A percentile compares a stretch with the other conserved stretches of the same genome.
Conservation (phyloP, 53 echinoderm and acorn worm genomes). For the Glandiceps talaboti region DNA sequence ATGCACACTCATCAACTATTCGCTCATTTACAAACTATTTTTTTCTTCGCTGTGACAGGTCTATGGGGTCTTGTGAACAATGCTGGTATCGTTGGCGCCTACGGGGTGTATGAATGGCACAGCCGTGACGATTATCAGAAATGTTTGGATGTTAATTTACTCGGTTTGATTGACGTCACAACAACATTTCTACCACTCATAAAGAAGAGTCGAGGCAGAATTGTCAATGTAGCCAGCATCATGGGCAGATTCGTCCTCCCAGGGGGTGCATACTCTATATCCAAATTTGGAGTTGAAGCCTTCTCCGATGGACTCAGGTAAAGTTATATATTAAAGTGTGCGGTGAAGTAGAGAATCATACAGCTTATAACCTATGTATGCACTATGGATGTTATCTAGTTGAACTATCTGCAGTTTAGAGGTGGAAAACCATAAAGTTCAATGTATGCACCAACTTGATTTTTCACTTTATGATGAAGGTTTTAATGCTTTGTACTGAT, state of each 20-base stretch:
- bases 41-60: conserved; percentile 3
- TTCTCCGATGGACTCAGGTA: conserved; percentile 46
- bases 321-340: no score
- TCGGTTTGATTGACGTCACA: conserved; percentile 61
- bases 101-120: conserved; percentile 1
- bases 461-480: no score
- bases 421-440: no score
- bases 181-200: conserved; percentile 69
- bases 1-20: no score
- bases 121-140: conserved; percentile 1
- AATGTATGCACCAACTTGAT: no score
- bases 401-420: no score
- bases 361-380: no score
- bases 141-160: conserved; percentile 61
- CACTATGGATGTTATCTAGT: no score
- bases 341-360: no score
- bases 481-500: no score
- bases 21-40: no score
- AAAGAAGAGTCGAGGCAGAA: conserved; percentile 62
- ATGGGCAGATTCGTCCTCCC: conserved; percentile 46
- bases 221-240: conserved; percentile 70
- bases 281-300: conserved; percentile 50
- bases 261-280: conserved; percentile 34
- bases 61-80: conserved; percentile 23
- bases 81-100: conserved; percentile 8